Percentiles rank a stretch among this genome's conserved stretches.
phyloP scores from a whole-genome alignment of 1,140 invertebrate species.

The Platyura marginata region DNA sequence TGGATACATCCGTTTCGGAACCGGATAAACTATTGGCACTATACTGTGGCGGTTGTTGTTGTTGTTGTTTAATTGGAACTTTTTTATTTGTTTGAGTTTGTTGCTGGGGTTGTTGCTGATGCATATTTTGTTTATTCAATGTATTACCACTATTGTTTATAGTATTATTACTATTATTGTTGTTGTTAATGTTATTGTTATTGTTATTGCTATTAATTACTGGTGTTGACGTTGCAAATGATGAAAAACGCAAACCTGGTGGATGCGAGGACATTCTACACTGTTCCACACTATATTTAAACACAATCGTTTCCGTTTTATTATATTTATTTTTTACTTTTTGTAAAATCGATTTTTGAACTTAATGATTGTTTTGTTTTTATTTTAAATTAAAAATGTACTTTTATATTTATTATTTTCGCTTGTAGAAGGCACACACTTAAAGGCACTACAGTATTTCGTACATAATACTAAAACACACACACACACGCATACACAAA shows the following conservation, averaged over 20 bases:
- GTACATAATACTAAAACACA: too few relatives aligned
- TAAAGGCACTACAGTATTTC: too few relatives aligned
- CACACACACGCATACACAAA: too few relatives aligned
- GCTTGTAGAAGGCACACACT: too few relatives aligned
- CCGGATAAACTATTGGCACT: neutral
- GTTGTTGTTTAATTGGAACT: neutral
- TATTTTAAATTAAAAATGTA: too few relatives aligned
- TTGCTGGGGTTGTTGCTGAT: neutral
- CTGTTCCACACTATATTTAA: too few relatives aligned
- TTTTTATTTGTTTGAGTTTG: neutral
- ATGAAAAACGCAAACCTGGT: neutral
- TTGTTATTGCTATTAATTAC: neutral
- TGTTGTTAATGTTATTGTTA: neutral
- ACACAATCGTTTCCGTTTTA: too few relatives aligned
- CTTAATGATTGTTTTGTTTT: too few relatives aligned
- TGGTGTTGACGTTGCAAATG: neutral
- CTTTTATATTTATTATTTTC: too few relatives aligned
- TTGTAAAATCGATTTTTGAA: too few relatives aligned
- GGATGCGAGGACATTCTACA: constrained; percentile 1
- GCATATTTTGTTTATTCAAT: neutral
- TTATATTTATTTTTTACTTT: too few relatives aligned
- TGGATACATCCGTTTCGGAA: constrained; percentile 1
- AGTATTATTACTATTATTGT: neutral
- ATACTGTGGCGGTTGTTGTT: neutral
- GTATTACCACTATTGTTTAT: neutral